Base-by-base conservation (phyloP, 2,797 vertebrate genomes). In the Adrianichthys oophorus region DNA sequence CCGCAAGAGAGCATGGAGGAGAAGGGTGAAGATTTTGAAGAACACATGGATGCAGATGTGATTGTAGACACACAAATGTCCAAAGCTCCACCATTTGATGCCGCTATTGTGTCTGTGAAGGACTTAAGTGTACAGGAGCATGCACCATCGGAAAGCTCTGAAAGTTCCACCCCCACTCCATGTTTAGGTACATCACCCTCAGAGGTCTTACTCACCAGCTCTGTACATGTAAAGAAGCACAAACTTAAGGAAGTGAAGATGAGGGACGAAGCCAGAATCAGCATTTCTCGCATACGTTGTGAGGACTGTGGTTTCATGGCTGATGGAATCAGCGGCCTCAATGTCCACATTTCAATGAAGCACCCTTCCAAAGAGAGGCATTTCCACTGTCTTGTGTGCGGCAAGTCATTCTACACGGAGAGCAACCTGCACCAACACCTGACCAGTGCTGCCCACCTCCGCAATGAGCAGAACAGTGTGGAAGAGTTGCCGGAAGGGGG, bases 311-410 rank as follows among this genome's bases (percentile, higher is more conserved):
- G 98, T 46, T 99, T 99, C 81, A 72, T 99, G 88, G 98, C 98
- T 0, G 98, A 99, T 29, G 96, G 96, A 41, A 80, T 98, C 62
- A 98, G 95, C 14, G 97, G 98, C 60, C 92, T 99, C 71, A 99
- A 98, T 24, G 97, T 99, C 65, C 98, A 99, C 85, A 98, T 99
- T 76, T 95, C 97, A 47, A 99, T 99, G 96, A 99, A 99, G 73
- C 98, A 99, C 77, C 96, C 96, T 1, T 93, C 95, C 40, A 98
- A 98, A 65, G 97, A 98, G 87, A 98, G 97, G 63, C 94, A 96
- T 76, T 99, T 98, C 69, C 98, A 99, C 65, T 99, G 98, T 76
- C 78, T 98, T 77, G 91, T 99, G 7, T 99, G 97, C 26, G 98
- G 98, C 44, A 99, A 99, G 85, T 99, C 98, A 0, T 99, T 98